Conservation (phyloP, 2,113 vertebrate genomes). For the Nycticebus coucang region DNA sequence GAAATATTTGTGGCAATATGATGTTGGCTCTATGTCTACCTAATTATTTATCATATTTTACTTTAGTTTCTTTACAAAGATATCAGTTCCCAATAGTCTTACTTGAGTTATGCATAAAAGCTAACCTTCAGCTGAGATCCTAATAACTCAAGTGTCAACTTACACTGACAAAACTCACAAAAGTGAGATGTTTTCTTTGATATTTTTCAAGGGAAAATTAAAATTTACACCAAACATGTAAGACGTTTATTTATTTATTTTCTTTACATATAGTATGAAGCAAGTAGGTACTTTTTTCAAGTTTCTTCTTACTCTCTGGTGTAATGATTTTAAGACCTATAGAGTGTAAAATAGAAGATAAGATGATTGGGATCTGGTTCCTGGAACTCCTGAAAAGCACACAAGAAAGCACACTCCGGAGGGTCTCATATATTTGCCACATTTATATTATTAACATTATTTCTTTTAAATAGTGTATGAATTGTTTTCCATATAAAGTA, state of each 20-base stretch:
- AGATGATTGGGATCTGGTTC: not conserved
- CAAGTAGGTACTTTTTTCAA: not conserved
- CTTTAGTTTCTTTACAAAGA: not conserved
- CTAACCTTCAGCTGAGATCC: not conserved
- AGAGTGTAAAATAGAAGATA: not conserved
- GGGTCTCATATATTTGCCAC: not conserved
- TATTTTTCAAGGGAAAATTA: not conserved
- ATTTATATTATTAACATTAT: not conserved
- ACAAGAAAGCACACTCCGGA: not conserved
- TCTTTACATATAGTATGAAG: not conserved
- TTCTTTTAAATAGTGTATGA: not conserved
- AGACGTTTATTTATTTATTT: not conserved
- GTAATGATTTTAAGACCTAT: not conserved
- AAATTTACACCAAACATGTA: not conserved
- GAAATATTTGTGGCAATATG: not conserved
- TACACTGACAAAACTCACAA: not conserved
- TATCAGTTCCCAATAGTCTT: not conserved
- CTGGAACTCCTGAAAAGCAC: not conserved
- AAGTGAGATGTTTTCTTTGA: not conserved
- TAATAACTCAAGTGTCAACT: not conserved
- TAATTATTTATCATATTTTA: not conserved
- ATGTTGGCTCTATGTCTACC: not conserved
- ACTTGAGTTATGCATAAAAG: not conserved
- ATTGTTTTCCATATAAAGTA: not conserved
- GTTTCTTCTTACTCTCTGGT: not conserved